A percentile compares a stretch with the other conserved stretches of the same genome.
phyloP scores from a whole-genome alignment of 2,888 invertebrate genomes.

The Creontiades dilutus region DNA sequence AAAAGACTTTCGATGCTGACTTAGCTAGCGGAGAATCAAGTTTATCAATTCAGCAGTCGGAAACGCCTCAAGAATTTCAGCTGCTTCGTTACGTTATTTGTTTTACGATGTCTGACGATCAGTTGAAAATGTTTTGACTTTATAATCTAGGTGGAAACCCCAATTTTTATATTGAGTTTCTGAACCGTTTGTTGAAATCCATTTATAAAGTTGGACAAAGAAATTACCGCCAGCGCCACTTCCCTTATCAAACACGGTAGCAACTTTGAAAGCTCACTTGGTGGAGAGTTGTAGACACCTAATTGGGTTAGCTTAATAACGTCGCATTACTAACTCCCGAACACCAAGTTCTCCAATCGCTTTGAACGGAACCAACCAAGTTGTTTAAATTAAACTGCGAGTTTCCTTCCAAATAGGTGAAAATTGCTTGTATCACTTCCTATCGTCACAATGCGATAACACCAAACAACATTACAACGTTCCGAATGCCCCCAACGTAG shows the following conservation, averaged over 20 bases:
- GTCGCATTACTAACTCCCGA: slow-evolving; percentile 2
- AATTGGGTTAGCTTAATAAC: background rate
- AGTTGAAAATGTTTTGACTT: too few species aligned
- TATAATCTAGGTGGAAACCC: too few species aligned
- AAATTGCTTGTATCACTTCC: slow-evolving; percentile 13
- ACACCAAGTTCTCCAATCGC: slow-evolving; percentile 14
- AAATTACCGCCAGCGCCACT: background rate
- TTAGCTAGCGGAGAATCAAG: too few species aligned
- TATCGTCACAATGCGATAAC: background rate
- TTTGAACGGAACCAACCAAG: background rate
- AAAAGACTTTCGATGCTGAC: too few species aligned
- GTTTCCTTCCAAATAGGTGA: background rate
- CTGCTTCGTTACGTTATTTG: too few species aligned
- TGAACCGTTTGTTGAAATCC: too few species aligned
- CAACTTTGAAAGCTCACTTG: background rate
- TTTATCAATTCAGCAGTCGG: too few species aligned
- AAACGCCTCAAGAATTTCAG: too few species aligned
- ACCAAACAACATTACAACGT: too few species aligned
- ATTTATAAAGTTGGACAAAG: background rate
- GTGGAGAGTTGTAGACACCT: background rate
- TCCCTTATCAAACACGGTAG: background rate
- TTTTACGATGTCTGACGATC: too few species aligned
- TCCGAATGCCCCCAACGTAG: too few species aligned
- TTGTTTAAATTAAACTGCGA: background rate
- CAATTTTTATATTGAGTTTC: too few species aligned